phyloP scores from a whole-genome alignment of 1,140 invertebrate genomes.

The Varroa destructor region DNA sequence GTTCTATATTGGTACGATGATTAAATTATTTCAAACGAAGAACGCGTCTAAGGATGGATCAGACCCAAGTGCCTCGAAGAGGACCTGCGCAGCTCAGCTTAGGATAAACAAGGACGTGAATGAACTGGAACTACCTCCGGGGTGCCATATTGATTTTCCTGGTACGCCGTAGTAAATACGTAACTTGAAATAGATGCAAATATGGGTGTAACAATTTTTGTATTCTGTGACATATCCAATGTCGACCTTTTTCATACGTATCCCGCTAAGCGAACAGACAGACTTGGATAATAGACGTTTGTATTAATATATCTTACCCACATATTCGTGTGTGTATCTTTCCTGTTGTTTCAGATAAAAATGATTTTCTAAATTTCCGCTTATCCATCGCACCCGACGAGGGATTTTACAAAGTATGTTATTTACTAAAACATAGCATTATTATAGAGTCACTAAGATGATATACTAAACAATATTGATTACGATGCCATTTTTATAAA shows the following conservation, averaged over 20 bases:
- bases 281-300: no score
- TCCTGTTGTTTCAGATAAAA: constrained; percentile 51
- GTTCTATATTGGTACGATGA: background rate
- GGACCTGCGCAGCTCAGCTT: constrained; percentile 21
- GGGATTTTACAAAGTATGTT: constrained; percentile 41
- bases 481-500: constrained; percentile 2
- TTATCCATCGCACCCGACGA: constrained; percentile 92
- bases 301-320: no score
- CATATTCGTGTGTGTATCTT: no score
- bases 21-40: constrained; percentile 14
- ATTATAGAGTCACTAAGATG: background rate
- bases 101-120: constrained; percentile 62
- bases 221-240: no score
- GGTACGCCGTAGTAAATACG: background rate
- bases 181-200: background rate
- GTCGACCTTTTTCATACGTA: no score
- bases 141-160: constrained; percentile 86
- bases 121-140: constrained; percentile 91
- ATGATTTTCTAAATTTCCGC: constrained; percentile 91
- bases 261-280: no score
- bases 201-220: no score
- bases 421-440: constrained; percentile 1
- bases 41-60: constrained; percentile 9
- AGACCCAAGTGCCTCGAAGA: background rate
- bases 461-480: background rate